A percentile compares a stretch with the other conserved stretches of the same genome.
Conservation (phyloP, 2,888 invertebrate species). For the Ochropleura leucogaster region DNA sequence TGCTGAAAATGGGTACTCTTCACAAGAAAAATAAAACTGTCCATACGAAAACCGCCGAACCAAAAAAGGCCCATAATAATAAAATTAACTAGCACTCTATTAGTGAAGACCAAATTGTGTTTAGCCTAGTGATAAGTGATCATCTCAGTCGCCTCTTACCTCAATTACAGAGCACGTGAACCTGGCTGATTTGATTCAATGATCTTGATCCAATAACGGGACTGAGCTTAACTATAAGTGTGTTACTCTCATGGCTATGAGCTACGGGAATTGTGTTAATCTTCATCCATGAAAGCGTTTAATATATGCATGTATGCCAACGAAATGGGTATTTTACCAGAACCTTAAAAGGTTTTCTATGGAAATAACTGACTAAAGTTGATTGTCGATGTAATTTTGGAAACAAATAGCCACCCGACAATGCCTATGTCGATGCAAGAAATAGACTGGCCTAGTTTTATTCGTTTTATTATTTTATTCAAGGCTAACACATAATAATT, state of each 20-base stretch:
- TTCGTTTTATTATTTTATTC: neutral
- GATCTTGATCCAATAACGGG: constrained; percentile 44
- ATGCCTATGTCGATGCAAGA: constrained; percentile 5
- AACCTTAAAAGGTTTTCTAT: neutral
- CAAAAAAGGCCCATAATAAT: constrained; percentile 3
- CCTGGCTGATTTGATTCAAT: constrained; percentile 51
- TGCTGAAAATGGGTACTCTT: neutral
- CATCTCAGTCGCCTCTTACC: constrained; percentile 28
- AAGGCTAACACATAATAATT: constrained; percentile 5
- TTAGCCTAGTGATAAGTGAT: constrained; percentile 37
- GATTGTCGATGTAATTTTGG: constrained; percentile 1
- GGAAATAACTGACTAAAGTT: neutral
- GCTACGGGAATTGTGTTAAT: constrained; percentile 25
- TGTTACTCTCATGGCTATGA: constrained; percentile 23
- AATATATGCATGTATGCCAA: neutral
- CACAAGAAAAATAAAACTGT: neutral
- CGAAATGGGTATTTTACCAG: neutral
- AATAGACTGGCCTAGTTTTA: constrained; percentile 14
- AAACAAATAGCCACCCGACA: constrained; percentile 1
- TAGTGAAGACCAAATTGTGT: constrained; percentile 21
- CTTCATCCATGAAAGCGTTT: constrained; percentile 11
- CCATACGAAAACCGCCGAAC: neutral
- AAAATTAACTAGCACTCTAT: constrained; percentile 22
- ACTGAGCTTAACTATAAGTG: constrained; percentile 32
- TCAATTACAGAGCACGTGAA: constrained; percentile 46